These are phyloP conservation scores for Myrmophylax atrothorax DNA, from an alignment of 2,113 vertebrate genomes.

Conservation along the genomic window DNA sequence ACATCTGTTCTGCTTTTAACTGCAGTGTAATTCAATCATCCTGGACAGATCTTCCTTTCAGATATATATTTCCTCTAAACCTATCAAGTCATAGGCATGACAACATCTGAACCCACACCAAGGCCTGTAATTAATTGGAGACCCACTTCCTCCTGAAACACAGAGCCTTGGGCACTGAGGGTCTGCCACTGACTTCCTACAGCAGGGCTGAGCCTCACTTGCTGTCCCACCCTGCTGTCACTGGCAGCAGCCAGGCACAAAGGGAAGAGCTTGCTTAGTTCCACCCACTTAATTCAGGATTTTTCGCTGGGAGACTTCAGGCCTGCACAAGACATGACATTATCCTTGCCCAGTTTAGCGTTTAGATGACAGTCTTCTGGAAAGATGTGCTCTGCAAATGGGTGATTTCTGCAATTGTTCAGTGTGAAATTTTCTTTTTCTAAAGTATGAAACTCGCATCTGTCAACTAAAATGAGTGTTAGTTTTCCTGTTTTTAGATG, in stretches of 20 bases:
- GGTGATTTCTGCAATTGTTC: fast-evolving
- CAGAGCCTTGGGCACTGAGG: not conserved
- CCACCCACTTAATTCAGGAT: not conserved
- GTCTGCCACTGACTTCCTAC: not conserved
- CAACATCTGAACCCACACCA: slow-evolving; percentile 56
- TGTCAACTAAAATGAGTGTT: not conserved
- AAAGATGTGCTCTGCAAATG: not conserved
- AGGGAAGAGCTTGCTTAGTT: not conserved
- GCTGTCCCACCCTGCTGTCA: not conserved
- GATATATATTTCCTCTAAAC: slow-evolving; percentile 59
- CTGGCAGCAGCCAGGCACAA: not conserved
- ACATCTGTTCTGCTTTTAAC: slow-evolving; percentile 78
- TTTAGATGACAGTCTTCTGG: not conserved
- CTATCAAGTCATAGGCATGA: slow-evolving; percentile 56
- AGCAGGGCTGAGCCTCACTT: not conserved
- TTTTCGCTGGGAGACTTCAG: not conserved
- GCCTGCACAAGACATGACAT: too few species aligned
- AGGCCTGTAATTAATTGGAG: slow-evolving; percentile 48
- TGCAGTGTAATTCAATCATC: slow-evolving; percentile 62
- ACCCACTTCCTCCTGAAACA: not conserved
- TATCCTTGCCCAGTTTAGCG: not conserved
- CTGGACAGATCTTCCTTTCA: slow-evolving; percentile 64
- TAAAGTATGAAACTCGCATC: not conserved
- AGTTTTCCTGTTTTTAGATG: not conserved
- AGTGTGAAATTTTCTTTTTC: not conserved